phyloP scores from a whole-genome alignment of 2,113 vertebrate genomes.

The Bambusicola thoracicus region DNA sequence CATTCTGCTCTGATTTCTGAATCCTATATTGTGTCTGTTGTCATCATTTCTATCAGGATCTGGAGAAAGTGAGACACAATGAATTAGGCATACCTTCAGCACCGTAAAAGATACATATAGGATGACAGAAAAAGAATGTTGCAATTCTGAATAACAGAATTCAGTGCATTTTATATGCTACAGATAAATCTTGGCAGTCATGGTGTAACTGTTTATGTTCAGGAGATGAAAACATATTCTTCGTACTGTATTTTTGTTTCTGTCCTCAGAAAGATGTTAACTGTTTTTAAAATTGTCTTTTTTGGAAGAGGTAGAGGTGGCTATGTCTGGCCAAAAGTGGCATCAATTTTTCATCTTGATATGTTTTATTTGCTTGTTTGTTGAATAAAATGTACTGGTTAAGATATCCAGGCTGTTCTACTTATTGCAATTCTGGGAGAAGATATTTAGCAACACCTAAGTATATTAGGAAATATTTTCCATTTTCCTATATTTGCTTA shows the following conservation, averaged over 20 bases:
- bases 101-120: not conserved
- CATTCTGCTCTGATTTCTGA: not conserved
- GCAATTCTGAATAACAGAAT: not conserved
- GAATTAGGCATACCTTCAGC: not conserved
- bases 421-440: not conserved
- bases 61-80: not conserved
- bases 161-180: not conserved
- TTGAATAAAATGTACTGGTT: not conserved
- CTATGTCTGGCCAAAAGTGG: not conserved
- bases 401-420: not conserved
- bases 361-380: not conserved
- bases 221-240: not conserved
- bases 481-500: not conserved
- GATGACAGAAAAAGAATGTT: not conserved
- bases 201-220: not conserved
- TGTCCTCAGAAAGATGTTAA: slow-evolving; percentile 1
- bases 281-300: not conserved
- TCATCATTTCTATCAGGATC: not conserved
- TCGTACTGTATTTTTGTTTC: not conserved
- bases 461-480: not conserved
- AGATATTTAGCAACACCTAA: not conserved
- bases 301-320: not conserved
- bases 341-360: not conserved
- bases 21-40: not conserved
- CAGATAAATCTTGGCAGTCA: not conserved